These are phyloP conservation scores for Hylaea fasciaria DNA, from an alignment of 2,888 invertebrate species.

Conservation along the genomic window DNA sequence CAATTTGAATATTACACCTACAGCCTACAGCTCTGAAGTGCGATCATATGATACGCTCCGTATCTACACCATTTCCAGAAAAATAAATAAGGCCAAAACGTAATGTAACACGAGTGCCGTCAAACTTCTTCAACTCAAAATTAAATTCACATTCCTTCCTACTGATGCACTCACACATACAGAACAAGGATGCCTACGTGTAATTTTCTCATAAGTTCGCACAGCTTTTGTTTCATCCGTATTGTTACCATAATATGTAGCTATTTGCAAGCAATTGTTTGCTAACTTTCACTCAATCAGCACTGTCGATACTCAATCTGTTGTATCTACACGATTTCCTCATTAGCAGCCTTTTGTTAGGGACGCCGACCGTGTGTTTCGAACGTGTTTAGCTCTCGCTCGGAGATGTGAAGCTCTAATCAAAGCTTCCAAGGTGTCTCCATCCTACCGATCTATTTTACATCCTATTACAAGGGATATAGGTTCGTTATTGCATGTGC, in stretches of 20 bases:
- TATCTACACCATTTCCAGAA: conserved; percentile 13
- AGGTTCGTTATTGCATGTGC: conserved; percentile 34
- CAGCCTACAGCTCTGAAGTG: conserved; percentile 13
- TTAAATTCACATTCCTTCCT: conserved; percentile 40
- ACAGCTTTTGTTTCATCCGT: conserved; percentile 39
- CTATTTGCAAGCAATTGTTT: conserved; percentile 45
- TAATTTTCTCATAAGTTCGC: conserved; percentile 56
- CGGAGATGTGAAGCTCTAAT: conserved; percentile 59
- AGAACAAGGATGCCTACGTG: conserved; percentile 29
- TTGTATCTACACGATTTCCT: conserved; percentile 74
- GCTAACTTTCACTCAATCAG: conserved; percentile 75
- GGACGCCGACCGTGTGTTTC: conserved; percentile 49
- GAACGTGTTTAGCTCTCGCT: conserved; percentile 49
- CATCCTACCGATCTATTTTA: conserved; percentile 27
- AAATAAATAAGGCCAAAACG: conserved; percentile 17
- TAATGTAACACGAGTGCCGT: conserved; percentile 28
- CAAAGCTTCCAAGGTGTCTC: conserved; percentile 64
- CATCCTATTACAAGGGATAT: conserved; percentile 34
- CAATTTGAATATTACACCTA: conserved; percentile 1
- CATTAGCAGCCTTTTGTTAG: conserved; percentile 79
- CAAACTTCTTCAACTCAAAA: conserved; percentile 42
- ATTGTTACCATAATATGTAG: conserved; percentile 38
- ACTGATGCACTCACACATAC: conserved; percentile 30
- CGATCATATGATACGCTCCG: conserved; percentile 10
- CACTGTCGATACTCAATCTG: conserved; percentile 61